These are phyloP conservation scores for Lepidotrigona ventralis DNA, from an alignment of 1,140 invertebrate genomes.

Conservation along the genomic window DNA sequence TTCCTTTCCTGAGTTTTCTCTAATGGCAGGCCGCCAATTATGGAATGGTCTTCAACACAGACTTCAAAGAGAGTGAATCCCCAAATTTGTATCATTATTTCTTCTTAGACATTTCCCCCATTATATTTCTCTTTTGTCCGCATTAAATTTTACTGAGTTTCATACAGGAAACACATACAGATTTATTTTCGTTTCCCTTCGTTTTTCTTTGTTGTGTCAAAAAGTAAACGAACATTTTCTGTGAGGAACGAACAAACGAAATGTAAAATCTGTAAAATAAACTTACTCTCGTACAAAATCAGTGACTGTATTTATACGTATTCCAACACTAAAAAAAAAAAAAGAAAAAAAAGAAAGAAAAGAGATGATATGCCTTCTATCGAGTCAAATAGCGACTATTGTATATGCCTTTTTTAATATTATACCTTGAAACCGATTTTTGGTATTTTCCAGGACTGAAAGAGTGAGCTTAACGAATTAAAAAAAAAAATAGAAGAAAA, in stretches of 20 bases:
- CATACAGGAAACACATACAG: background rate
- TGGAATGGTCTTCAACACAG: background rate
- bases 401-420: slow-evolving; percentile 36
- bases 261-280: slow-evolving; percentile 50
- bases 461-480: slow-evolving; percentile 38
- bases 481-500: background rate
- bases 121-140: background rate
- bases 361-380: slow-evolving; percentile 37
- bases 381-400: slow-evolving; percentile 41
- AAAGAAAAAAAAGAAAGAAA: background rate
- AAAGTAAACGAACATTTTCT: background rate
- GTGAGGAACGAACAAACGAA: slow-evolving; percentile 33
- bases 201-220: background rate
- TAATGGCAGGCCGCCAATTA: background rate
- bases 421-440: background rate
- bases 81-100: slow-evolving; percentile 33
- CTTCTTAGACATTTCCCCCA: background rate
- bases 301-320: slow-evolving; percentile 39
- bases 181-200: slow-evolving; percentile 5
- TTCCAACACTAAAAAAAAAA: slow-evolving; percentile 14
- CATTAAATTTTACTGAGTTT: background rate
- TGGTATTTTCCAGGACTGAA: slow-evolving; percentile 27
- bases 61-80: slow-evolving; percentile 37
- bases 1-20: slow-evolving; percentile 42
- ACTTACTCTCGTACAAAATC: slow-evolving; percentile 53